Conservation (phyloP, 2,888 invertebrate genomes). For the Dasypogon diadema region DNA sequence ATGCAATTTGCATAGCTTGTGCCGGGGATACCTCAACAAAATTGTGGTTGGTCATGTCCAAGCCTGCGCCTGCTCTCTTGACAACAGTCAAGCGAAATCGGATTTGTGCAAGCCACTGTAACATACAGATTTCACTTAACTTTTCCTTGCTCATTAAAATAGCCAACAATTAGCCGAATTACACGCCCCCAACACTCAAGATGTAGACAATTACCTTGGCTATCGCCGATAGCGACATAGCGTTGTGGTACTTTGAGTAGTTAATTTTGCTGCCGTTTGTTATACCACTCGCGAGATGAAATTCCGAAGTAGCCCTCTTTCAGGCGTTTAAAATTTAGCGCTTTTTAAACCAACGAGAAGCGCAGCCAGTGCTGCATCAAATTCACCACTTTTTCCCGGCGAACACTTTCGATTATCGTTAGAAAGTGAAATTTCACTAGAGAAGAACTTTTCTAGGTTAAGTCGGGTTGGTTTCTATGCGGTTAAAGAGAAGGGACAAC, state of each 20-base stretch:
- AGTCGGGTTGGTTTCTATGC: background rate
- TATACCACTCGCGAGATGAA: slow-evolving; percentile 9
- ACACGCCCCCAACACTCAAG: background rate
- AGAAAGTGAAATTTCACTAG: background rate
- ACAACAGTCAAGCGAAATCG: slow-evolving; percentile 26
- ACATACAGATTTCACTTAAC: background rate
- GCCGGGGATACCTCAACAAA: slow-evolving; percentile 25
- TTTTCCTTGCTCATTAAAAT: background rate
- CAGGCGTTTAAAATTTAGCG: slow-evolving; percentile 19
- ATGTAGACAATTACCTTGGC: slow-evolving; percentile 77
- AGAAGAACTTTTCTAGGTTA: background rate
- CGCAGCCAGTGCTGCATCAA: too few species aligned
- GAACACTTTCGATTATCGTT: too few species aligned
- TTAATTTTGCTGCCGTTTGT: slow-evolving; percentile 73
- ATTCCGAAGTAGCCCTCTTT: slow-evolving; percentile 21
- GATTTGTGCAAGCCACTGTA: slow-evolving; percentile 11
- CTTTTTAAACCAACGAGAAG: too few species aligned
- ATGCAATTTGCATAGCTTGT: too few species aligned
- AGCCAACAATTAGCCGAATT: background rate
- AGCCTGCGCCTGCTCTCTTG: slow-evolving; percentile 46
- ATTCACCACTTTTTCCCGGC: too few species aligned
- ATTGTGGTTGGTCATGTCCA: slow-evolving; percentile 27
- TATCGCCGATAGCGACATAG: slow-evolving; percentile 73
- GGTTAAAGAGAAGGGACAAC: background rate
- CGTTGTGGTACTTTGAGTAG: slow-evolving; percentile 76